phyloP scores from a whole-genome alignment of 2,888 invertebrate species.

The Cryptus viduatorius region DNA sequence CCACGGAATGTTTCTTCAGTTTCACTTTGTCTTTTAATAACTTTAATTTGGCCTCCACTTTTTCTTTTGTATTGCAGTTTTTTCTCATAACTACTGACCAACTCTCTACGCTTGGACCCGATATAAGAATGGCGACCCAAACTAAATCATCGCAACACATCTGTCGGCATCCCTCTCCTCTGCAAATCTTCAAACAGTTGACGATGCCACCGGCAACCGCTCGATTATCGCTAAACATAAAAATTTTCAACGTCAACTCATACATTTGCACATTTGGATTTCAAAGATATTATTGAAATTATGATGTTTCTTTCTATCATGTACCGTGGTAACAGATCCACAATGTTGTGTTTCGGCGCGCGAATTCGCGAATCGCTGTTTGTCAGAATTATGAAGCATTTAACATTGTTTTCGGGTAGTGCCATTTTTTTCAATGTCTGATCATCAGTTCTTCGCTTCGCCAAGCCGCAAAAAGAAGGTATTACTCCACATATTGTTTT shows the following conservation, averaged over 20 bases:
- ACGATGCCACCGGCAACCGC: constrained; percentile 78
- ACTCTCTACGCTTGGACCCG: constrained; percentile 76
- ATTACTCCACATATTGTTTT: constrained; percentile 62
- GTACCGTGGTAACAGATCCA: constrained; percentile 69
- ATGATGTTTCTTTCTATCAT: constrained; percentile 49
- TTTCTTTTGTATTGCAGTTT: constrained; percentile 68
- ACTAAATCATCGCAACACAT: constrained; percentile 58
- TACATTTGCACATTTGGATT: not conserved
- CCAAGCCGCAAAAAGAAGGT: constrained; percentile 11
- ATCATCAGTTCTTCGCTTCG: not conserved
- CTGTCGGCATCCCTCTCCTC: constrained; percentile 37
- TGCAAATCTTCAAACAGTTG: constrained; percentile 72
- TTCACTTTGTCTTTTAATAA: constrained; percentile 72
- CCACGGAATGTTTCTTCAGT: constrained; percentile 78
- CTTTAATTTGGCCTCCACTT: constrained; percentile 73
- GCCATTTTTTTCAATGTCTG: constrained; percentile 3
- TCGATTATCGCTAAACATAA: constrained; percentile 52
- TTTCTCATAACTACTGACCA: constrained; percentile 79
- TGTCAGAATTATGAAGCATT: constrained; percentile 63
- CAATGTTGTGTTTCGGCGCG: constrained; percentile 12
- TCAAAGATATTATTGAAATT: not conserved
- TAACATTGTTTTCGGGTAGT: constrained; percentile 26
- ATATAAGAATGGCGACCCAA: constrained; percentile 75
- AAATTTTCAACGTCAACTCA: not conserved
- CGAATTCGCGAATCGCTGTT: constrained; percentile 2